Conservation (phyloP, 2,113 vertebrate genomes). For the Phodopus roborovskii region DNA sequence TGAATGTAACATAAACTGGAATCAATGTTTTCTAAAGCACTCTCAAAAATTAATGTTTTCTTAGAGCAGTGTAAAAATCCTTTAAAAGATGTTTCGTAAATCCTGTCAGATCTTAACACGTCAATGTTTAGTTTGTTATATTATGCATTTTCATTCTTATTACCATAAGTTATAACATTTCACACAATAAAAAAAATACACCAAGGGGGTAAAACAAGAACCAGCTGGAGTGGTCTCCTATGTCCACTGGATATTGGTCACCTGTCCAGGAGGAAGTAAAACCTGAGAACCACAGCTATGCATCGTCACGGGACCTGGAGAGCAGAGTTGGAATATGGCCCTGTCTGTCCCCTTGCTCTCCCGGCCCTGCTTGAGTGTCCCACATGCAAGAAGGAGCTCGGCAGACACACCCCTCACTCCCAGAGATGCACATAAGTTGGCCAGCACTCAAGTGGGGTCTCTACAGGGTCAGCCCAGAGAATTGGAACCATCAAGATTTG, state of each 20-base stretch:
- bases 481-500: not conserved
- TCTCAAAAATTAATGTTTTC: conserved; percentile 45
- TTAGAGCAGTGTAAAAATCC: conserved; percentile 50
- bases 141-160: conserved; percentile 62
- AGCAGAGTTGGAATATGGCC: not conserved
- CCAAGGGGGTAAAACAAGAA: not conserved
- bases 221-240: not conserved
- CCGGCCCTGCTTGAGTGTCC: not conserved
- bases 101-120: conserved; percentile 62
- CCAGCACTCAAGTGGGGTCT: not conserved
- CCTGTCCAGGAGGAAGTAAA: not conserved
- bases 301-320: too few relatives aligned
- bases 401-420: not conserved
- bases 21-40: conserved; percentile 56
- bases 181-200: conserved; percentile 73
- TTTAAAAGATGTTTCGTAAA: conserved; percentile 68
- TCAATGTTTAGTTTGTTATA: conserved; percentile 68
- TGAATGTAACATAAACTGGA: conserved; percentile 52
- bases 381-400: not conserved
- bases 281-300: not conserved
- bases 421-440: not conserved
- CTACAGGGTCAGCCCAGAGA: not conserved
- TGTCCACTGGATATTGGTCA: not conserved
- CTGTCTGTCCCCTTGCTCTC: accelerated
- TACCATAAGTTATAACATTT: conserved; percentile 63